Base-by-base conservation (phyloP, 2,888 invertebrate species). In the Candidula unifasciata region DNA sequence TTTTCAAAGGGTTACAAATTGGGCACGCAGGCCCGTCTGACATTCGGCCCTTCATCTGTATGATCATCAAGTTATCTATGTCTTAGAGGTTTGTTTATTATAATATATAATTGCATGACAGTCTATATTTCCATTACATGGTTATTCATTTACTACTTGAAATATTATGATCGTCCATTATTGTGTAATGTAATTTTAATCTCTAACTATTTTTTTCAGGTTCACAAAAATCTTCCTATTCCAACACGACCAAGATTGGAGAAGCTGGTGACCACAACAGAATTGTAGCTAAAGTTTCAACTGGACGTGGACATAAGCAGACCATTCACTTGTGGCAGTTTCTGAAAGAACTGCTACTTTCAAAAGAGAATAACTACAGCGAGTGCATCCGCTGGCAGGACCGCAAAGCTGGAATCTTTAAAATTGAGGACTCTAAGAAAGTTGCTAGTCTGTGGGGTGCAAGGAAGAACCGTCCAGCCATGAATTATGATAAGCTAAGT, bases 361-460 rank as follows among this genome's bases (percentile, higher is more conserved):
- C 97, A 80, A 97, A 98, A 0, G 97, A 97, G 89, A 74, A 74
- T n/a, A 94, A 96, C 57, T 97, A 98, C 94, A 97, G 97, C 24
- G 96, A 97, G 8, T 99, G 98, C 93, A 99, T 99, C 93, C 96
- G 98, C 92, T 99, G 99, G 99, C 95, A 99, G 90, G 98, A 99
- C 94, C 96, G 98, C 92, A 95, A 95, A 69, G 97, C 96, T 94
- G 94, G 95, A 27, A 93, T 99, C 69, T 99, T 99, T 95, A 99
- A 99, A 95, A 99, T 99, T 93, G 99, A 99, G 94, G 99, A 99
- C 94, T 98, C 98, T 18, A 97, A 98, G 52, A 96, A 97, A 89
- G 98, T 99, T 81, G 99, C 99, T n/a, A 95, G 97, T 90, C 95
- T 98, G 82, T 99, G 99, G 99, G 99, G 99, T 87, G 96, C 97